Percentiles rank a stretch among this genome's conserved stretches.
These are phyloP conservation scores for Teleopsis dalmanni DNA, from an alignment of 1,140 invertebrate species.

Conservation along the genomic window DNA sequence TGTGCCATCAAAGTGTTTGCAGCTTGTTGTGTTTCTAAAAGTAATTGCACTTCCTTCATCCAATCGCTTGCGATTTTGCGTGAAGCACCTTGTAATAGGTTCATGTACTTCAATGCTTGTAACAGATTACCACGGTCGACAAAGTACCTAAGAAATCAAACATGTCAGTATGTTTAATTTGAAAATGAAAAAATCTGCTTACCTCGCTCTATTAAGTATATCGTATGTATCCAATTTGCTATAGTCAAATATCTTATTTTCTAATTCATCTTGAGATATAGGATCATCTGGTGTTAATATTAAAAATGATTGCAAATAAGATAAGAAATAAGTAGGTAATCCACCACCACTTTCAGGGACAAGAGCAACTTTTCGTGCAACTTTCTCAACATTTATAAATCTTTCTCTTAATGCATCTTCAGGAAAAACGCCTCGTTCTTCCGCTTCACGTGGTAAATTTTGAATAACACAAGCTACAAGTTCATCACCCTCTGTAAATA, in stretches of 20 bases:
- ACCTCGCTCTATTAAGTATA: constrained; percentile 79
- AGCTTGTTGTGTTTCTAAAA: constrained; percentile 86
- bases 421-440: constrained; percentile 73
- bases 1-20: constrained; percentile 79
- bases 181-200: constrained; percentile 21
- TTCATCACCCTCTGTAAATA: constrained; percentile 50
- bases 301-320: constrained; percentile 75
- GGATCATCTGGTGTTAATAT: constrained; percentile 57
- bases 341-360: constrained; percentile 75
- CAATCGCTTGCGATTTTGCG: constrained; percentile 74
- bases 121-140: constrained; percentile 78
- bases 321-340: constrained; percentile 75
- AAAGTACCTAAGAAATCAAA: constrained; percentile 58
- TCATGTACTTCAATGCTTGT: constrained; percentile 81
- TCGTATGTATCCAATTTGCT: constrained; percentile 73
- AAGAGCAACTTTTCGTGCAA: constrained; percentile 67
- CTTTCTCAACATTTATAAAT: constrained; percentile 70
- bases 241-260: constrained; percentile 62
- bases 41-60: constrained; percentile 73
- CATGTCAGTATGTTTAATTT: neutral
- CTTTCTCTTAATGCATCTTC: constrained; percentile 76
- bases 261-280: constrained; percentile 60
- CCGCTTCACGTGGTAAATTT: constrained; percentile 67
- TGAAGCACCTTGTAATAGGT: constrained; percentile 78
- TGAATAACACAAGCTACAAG: constrained; percentile 65